phyloP scores from a whole-genome alignment of 2,113 vertebrate genomes.

The Arothron firmamentum region DNA sequence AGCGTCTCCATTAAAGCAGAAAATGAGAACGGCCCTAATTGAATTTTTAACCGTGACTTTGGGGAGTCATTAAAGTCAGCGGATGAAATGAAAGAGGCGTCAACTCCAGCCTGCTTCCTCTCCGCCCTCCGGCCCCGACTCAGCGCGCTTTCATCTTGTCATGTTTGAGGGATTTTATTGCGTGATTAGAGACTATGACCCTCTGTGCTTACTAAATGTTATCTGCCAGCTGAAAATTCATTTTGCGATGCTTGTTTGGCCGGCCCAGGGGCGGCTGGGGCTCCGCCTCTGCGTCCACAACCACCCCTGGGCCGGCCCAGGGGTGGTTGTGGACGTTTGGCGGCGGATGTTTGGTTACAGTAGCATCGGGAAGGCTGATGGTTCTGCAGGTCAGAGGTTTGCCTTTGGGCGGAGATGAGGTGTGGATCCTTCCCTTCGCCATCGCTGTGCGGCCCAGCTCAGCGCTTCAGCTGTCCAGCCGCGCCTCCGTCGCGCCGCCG shows the following conservation, averaged over 20 bases:
- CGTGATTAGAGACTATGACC: conserved; percentile 26
- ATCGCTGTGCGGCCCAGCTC: conserved; percentile 58
- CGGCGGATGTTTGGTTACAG: too few relatives aligned
- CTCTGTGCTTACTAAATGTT: neutral
- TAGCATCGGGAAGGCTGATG: too few relatives aligned
- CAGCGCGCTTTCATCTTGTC: conserved; percentile 18
- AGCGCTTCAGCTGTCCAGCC: conserved; percentile 31
- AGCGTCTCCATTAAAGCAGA: conserved; percentile 38
- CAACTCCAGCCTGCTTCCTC: conserved; percentile 8
- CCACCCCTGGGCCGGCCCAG: too few relatives aligned
- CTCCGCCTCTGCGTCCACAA: too few relatives aligned
- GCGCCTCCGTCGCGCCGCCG: conserved; percentile 4
- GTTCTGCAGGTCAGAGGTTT: too few relatives aligned
- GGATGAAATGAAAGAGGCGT: conserved; percentile 9
- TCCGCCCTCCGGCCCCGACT: conserved; percentile 13
- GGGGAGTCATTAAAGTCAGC: conserved; percentile 28
- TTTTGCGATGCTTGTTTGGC: too few relatives aligned
- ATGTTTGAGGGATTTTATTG: conserved; percentile 37
- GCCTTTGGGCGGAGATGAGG: too few relatives aligned
- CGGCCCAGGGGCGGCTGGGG: too few relatives aligned
- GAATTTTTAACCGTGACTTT: conserved; percentile 48
- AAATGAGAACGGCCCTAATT: conserved; percentile 47
- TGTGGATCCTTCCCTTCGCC: too few relatives aligned
- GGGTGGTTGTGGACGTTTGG: too few relatives aligned
- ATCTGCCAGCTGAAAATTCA: too few relatives aligned